Evolutionary conservation across 2,888 invertebrate species (phyloP), one percentile per base, ranked within the genome.

Genomic region (Protula sp.): DNA sequence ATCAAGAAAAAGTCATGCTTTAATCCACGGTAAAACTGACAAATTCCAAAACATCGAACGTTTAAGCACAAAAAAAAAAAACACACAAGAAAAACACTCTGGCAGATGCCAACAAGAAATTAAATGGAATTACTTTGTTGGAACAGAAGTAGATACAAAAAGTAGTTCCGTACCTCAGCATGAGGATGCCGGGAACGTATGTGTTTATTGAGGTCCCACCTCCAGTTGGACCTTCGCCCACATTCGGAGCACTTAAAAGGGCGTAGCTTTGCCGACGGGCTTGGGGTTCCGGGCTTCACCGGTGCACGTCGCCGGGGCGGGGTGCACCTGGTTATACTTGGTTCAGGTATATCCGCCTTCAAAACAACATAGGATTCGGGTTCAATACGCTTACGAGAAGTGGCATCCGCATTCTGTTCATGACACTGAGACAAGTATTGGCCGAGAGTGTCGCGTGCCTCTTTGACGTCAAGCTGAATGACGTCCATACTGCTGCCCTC

Each of bases 131-230:
- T n/a, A n/a, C n/a, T n/a, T n/a, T n/a, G n/a, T n/a, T n/a, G n/a
- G n/a, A n/a, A n/a, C n/a, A n/a, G n/a, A n/a, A n/a, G n/a, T n/a
- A n/a, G n/a, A n/a, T n/a, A n/a, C n/a, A n/a, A n/a, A n/a, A n/a
- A n/a, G n/a, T n/a, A n/a, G n/a, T n/a, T n/a, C n/a, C n/a, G n/a
- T n/a, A n/a, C n/a, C n/a, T n/a, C n/a, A n/a, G n/a, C n/a, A n/a
- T n/a, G n/a, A n/a, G n/a, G n/a, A 31, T 66, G 61, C 3, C 63
- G 67, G 27, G 70, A 70, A 47, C 74, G 64, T 67, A 97, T 94
- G 81, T 97, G 97, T 82, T 95, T 97, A 52, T 93, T 94, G 62
- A 97, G 91, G 82, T 97, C 95, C 94, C 95, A 95, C 68, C 94
- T 87, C 95, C 95, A 95, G 80, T 97, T 97, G 45, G 94, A 94